Evolutionary conservation across 1,140 invertebrate species (phyloP), one percentile per base, ranked within the genome.

Genomic region (Nasonia longicornis): DNA sequence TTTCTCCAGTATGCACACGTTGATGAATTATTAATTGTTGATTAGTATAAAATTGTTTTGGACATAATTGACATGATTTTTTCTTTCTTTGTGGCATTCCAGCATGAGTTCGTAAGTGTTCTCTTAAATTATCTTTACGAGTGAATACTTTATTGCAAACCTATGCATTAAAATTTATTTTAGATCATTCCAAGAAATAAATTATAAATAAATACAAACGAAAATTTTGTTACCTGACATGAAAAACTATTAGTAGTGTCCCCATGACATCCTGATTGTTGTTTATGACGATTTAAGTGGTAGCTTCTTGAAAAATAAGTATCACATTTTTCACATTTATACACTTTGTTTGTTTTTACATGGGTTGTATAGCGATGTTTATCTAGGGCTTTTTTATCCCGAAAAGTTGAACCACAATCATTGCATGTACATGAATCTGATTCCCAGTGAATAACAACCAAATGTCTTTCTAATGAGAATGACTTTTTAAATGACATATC

Each of bases 51-150:
- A 96, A 96, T 84, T 94, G 93, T 84, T 95, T 95, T 72, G 92
- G 89, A 88, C 95, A 96, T 85, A 92, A 91, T 82, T 92, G 89
- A 87, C 95, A 96, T 73, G 92, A 93, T 67, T 93, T 93, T 42
- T 94, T 94, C 84, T 94, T 94, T 78, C 93, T 91, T 26, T 93
- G 93, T 14, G 92, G 91, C 83, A 93, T 92, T 11, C 95, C 94
- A 45, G 94, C 92, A 87, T 96, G 95, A 66, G 92, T 93, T 79
- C 94, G 92, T 26, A 96, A 89, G 91, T 96, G 95, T 83, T 95
- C 94, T 16, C 94, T 91, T 75, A 96, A 89, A 89, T 96, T 96
- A 87, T 95, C 95, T 85, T 95, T 94, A n/a, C 95, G 92, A 70
- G 93, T 93, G 84, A 96, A 96, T 26, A 91, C 89, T 86, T 94